Evolutionary conservation across 2,113 vertebrate genomes (phyloP), one percentile per base, ranked within the genome.

Genomic region (Tachysurus vachellii): DNA sequence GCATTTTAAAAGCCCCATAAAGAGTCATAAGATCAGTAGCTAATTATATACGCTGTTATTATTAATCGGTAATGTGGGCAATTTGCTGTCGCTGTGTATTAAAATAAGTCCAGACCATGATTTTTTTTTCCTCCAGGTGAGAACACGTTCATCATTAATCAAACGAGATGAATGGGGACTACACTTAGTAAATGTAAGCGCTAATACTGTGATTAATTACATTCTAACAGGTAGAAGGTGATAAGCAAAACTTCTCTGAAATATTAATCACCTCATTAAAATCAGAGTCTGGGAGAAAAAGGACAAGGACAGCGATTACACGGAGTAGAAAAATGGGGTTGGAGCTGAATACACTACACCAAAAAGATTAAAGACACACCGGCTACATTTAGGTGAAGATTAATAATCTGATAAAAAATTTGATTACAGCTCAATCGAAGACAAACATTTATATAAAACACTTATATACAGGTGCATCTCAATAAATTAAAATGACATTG

Each of bases 191-290:
- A 76, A n/a, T 66, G 70, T 83, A 77, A 66, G 86, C 17, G 13
- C 80, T 76, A 83, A 76, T 61, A 61, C 71, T 62, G 85, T 79
- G 83, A 92, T 92, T 90, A 93, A 73, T 64, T 86, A 91, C 88
- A 83, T 88, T 91, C 91, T 90, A 90, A 93, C 93, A 95, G 93
- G 93, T 94, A 94, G 92, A 92, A 93, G 88, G 92, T 92, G 89
- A 93, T 92, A 91, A 93, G 89, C 85, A 83, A 92, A 91, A 93
- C 88, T 92, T 86, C 87, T 86, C 91, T 94, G 88, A 93, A 94
- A 94, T 90, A 93, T 94, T 94, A 91, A 94, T 88, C 77, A 84
- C 88, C 88, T 91, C 77, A 66, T 94, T 86, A 90, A 92, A 92
- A 59, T 28, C 50, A 68, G 71, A 91, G 73, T 88, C 91, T 91